Evolutionary conservation across 2,113 vertebrate genomes (phyloP).

Genomic region (Chaetorhynchus papuensis): DNA sequence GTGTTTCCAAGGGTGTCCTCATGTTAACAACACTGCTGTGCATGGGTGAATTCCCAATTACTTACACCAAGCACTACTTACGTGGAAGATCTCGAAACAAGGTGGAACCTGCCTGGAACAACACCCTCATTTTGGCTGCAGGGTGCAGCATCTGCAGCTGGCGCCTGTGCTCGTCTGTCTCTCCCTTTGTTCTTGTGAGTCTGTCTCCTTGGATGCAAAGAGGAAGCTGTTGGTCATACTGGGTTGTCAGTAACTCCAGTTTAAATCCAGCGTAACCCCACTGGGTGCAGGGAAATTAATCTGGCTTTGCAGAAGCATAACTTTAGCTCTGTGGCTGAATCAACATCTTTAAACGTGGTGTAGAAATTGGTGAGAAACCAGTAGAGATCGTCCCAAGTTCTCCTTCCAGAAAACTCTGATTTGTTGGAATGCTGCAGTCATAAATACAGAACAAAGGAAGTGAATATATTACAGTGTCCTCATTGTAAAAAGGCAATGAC

Average conservation of each 20-base stretch:
- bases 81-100: not conserved
- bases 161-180: conserved; percentile 32
- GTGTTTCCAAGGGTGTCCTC: not conserved
- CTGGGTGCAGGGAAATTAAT: not conserved
- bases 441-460: conserved; percentile 18
- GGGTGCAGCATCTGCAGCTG: conserved; percentile 36
- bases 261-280: not conserved
- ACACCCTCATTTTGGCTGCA: conserved; percentile 39
- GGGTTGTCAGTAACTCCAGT: not conserved
- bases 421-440: conserved; percentile 1
- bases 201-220: conserved; percentile 35
- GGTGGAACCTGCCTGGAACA: conserved; percentile 43
- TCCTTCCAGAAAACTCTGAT: conserved; percentile 9
- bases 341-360: not conserved
- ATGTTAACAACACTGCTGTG: not conserved
- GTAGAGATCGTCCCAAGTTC: not conserved
- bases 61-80: not conserved
- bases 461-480: not conserved
- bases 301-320: not conserved
- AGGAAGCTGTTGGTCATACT: conserved; percentile 40
- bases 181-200: conserved; percentile 39
- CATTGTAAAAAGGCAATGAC: not conserved
- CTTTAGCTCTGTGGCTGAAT: not conserved
- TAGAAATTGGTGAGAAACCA: not conserved
- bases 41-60: not conserved